Percentiles rank a stretch among this genome's conserved stretches.
Conservation (phyloP, 2,888 invertebrate genomes). For the Lucinisca nassula region DNA sequence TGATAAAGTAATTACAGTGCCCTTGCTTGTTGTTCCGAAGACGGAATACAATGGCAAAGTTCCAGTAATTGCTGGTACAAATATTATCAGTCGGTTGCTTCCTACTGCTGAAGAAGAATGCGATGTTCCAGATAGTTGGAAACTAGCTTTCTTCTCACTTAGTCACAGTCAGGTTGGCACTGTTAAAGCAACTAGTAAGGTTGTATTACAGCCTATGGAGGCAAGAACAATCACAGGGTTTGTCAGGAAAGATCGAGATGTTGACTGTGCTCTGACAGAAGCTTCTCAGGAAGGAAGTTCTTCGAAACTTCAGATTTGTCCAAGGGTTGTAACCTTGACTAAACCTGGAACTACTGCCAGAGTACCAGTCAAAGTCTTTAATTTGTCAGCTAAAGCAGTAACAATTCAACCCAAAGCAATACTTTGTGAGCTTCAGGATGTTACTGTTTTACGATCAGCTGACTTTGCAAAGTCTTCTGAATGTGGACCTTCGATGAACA, state of each 20-base stretch:
- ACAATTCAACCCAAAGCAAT: too few species aligned
- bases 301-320: too few species aligned
- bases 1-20: not conserved
- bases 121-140: not conserved
- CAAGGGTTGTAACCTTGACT: too few species aligned
- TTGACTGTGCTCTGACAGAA: slow-evolving; percentile 29
- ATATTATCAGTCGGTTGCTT: not conserved
- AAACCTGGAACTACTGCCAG: too few species aligned
- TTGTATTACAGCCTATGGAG: too few species aligned
- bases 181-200: slow-evolving; percentile 22
- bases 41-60: not conserved
- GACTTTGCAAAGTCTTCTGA: too few species aligned
- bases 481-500: too few species aligned
- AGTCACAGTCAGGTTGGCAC: slow-evolving; percentile 2
- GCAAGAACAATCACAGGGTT: slow-evolving; percentile 26
- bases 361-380: too few species aligned
- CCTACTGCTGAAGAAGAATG: not conserved
- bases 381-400: too few species aligned
- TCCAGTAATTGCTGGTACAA: slow-evolving; percentile 2
- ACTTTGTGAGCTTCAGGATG: too few species aligned
- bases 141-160: not conserved
- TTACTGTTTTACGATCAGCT: too few species aligned
- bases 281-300: not conserved
- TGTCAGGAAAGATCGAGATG: slow-evolving; percentile 14
- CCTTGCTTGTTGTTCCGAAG: slow-evolving; percentile 24